phyloP scores from a whole-genome alignment of 1,140 invertebrate genomes.

The Gonioctena quinquepunctata region DNA sequence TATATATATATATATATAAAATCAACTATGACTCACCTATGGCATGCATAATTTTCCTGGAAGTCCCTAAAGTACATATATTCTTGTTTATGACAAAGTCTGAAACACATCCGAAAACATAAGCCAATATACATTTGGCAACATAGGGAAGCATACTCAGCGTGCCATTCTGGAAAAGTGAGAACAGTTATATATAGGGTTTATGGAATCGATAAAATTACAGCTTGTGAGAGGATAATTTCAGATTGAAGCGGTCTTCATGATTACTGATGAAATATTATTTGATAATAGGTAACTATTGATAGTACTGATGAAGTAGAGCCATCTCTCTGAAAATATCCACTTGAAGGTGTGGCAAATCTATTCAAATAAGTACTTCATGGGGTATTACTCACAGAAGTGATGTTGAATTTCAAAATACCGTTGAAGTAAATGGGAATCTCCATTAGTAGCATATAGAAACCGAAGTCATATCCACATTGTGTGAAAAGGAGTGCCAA shows the following conservation, averaged over 20 bases:
- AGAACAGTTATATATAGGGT: no score
- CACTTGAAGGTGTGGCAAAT: no score
- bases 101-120: conserved; percentile 65
- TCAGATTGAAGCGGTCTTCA: no score
- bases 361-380: no score
- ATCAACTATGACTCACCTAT: conserved; percentile 65
- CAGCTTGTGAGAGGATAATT: no score
- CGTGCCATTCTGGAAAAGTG: conserved; percentile 67
- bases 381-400: conserved; percentile 16
- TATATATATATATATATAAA: no score
- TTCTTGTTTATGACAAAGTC: conserved; percentile 65
- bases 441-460: conserved; percentile 86
- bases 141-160: conserved; percentile 79
- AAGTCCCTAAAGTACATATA: conserved; percentile 57
- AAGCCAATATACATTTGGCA: conserved; percentile 68
- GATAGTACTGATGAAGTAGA: no score
- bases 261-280: no score
- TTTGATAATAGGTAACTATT: no score
- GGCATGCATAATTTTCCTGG: conserved; percentile 68
- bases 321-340: no score
- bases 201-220: no score
- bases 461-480: conserved; percentile 89
- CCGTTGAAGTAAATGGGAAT: conserved; percentile 88
- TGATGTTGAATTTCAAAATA: conserved; percentile 73
- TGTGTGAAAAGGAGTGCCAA: conserved; percentile 81